Base-by-base conservation (phyloP, 1,140 invertebrate species). In the Drosophila saltans region DNA sequence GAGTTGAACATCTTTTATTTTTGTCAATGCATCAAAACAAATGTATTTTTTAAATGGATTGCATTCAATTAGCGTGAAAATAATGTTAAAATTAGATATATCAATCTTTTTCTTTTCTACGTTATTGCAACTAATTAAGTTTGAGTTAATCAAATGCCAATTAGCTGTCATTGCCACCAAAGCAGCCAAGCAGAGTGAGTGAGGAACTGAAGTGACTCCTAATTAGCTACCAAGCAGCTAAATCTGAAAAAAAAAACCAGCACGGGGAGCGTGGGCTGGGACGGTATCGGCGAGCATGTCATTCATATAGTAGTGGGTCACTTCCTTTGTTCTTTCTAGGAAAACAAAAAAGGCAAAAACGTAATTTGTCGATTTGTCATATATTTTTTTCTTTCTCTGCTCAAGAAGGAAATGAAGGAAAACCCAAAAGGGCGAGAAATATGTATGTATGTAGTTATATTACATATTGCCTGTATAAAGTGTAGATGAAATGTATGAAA, bases 101-200 rank as follows among this genome's bases (percentile, higher is more conserved):
- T 45, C 26, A 43, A 48, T 41, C 28, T 48, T 10, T 43, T 43
- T 48, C 57, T 43, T 55, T 36, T 66, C 10, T n/a, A 41, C 9
- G 10, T 36, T 28, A 3, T 36, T 16, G 16, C 26, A 10, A 30
- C 26, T 55, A 52, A 65, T 65, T 76, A 75, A 76, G 69, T 65
- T 69, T 43, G n/a, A 76, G 73, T 70, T 76, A 69, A 76, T 76
- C 73, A 76, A 76, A 76, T 74, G 68, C 72, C 73, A 76, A 59
- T 69, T 69, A 74, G 63, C 60, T 64, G 67, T 59, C 72, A 75
- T 63, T 75, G 58, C 59, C 26, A 55, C 9, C 52, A 11, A 58
- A 30, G 10, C 33, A 40, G 33, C 16, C 16, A 16, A 16, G 16
- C 16, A 39, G 52, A 16, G 11, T 30, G 4, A 30, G 28, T 30